Base-by-base conservation (phyloP, 2,113 vertebrate genomes). In the Shinisaurus crocodilurus region DNA sequence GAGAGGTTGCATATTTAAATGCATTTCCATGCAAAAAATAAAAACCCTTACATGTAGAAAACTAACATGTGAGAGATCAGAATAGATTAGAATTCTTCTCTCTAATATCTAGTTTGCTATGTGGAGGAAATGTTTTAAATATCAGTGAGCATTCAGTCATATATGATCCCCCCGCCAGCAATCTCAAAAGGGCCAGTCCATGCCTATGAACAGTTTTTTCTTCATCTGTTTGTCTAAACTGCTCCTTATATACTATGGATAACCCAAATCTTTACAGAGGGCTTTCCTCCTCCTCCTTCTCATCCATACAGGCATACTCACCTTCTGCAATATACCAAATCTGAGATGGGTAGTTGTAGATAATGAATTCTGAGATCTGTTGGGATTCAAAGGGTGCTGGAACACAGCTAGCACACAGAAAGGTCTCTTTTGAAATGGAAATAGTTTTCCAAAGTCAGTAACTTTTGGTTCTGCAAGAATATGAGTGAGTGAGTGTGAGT, bases 371-470 rank as follows among this genome's bases (percentile, higher is more conserved):
- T 57, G 34, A 60, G 8, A 54, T 69, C 79, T 72, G 34, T 25
- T 15, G 25, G 54, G 0, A 6, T 60, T 3, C 0, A 0, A 20
- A 80, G 72, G 0, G 69, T 0, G 0, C 88, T 75, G 37, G 29
- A 57, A 12, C 25, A 43, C 81, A n/a, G 34, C n/a, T 5, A 16
- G 81, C 27, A 9, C 4, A 0, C 0, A 6, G 25, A n/a, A 70
- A 1, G 79, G 8, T 45, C 18, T 60, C 87, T 18, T 1, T 65
- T 91, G 88, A 2, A 0, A 86, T 70, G 32, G 76, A 80, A 70
- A 92, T 45, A 16, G 37, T 88, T 94, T 89, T 85, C 70, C 43
- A 83, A 91, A 92, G 88, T 92, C 90, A 93, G 32, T 80, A 90
- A 94, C 92, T 45, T 88, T 82, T 9, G 0, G 34, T 40, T 94